A percentile compares a stretch with the other conserved stretches of the same genome.
Evolutionary conservation across 2,113 vertebrate species (phyloP).

Genomic region (Scolopax mira): DNA sequence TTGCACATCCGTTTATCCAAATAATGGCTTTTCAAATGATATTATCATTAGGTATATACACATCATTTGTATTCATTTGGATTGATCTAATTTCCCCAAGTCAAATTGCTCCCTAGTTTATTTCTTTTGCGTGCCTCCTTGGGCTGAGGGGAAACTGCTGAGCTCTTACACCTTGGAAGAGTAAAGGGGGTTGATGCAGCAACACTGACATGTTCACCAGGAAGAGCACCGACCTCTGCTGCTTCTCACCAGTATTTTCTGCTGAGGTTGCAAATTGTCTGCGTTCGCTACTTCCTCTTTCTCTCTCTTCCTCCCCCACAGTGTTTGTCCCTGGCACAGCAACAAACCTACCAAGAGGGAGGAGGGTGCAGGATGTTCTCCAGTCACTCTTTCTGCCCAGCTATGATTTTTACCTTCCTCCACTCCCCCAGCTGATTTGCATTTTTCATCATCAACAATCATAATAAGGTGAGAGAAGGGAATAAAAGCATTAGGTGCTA

Average conservation of each 20-base stretch:
- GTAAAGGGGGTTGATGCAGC: not conserved
- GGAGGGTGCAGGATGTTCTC: not conserved
- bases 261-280: not conserved
- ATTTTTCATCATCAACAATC: not conserved
- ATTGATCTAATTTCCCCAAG: not conserved
- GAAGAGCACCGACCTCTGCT: not conserved
- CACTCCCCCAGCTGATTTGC: not conserved
- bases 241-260: not conserved
- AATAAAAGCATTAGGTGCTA: not conserved
- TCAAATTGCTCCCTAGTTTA: not conserved
- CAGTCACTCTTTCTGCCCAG: not conserved
- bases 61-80: not conserved
- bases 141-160: not conserved
- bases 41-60: not conserved
- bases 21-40: not conserved
- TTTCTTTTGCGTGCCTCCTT: not conserved
- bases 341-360: not conserved
- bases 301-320: not conserved
- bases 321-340: not conserved
- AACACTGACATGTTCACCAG: rapidly evolving
- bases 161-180: not conserved
- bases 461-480: not conserved
- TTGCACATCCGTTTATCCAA: not conserved
- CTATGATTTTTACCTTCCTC: not conserved
- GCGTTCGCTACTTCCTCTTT: not conserved